phyloP scores from a whole-genome alignment of 2,113 vertebrate species.

The Eulemur rufifrons region DNA sequence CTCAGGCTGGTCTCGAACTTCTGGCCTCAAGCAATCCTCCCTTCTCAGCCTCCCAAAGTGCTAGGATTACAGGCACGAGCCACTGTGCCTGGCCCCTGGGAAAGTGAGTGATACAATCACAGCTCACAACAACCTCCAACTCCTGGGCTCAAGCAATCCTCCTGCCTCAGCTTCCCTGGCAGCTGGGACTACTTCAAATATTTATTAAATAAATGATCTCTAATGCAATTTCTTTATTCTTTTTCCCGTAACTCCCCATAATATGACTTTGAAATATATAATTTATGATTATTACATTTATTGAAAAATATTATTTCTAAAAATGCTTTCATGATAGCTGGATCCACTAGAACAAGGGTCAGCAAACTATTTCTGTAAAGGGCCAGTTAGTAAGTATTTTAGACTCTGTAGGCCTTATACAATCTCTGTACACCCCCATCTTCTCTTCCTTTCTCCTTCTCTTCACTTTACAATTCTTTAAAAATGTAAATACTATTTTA shows the following conservation, averaged over 20 bases:
- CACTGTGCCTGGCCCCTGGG: no score
- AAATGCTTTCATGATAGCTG: not conserved
- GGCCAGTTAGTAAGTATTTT: not conserved
- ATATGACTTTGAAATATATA: not conserved
- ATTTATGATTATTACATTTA: not conserved
- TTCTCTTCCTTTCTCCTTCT: not conserved
- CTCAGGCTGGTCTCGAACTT: no score
- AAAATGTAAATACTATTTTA: not conserved
- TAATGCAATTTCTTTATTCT: not conserved
- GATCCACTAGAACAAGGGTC: not conserved
- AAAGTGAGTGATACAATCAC: no score
- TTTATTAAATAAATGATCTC: not conserved
- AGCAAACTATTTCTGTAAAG: constrained; percentile 11
- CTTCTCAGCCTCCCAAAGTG: no score
- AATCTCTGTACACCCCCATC: not conserved
- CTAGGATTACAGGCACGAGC: no score
- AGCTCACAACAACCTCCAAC: not conserved
- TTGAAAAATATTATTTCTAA: not conserved
- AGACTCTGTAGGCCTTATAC: not conserved
- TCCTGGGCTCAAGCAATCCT: not conserved
- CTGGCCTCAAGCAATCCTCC: no score
- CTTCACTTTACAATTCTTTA: not conserved
- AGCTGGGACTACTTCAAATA: not conserved
- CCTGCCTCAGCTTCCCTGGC: not conserved
- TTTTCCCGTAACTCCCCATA: not conserved